Evolutionary conservation across 2,797 vertebrate genomes (phyloP).

Genomic region (Girardinus metallicus): DNA sequence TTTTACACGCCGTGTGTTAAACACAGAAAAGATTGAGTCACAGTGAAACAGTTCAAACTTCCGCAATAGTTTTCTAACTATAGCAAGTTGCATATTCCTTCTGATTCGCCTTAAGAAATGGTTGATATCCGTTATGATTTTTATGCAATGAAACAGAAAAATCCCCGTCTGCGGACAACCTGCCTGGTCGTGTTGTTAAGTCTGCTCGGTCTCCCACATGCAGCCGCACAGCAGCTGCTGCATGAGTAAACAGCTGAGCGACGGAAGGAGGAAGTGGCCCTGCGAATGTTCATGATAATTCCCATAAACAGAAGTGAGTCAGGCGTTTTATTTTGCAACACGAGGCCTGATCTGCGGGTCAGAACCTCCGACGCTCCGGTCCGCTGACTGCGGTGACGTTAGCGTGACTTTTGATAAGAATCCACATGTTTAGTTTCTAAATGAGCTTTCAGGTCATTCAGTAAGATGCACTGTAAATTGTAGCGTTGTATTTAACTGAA

Average conservation of each 20-base stretch:
- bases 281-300: slow-evolving; percentile 2
- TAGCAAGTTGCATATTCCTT: not conserved
- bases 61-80: not conserved
- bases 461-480: not conserved
- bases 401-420: not conserved
- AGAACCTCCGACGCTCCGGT: not conserved
- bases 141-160: not conserved
- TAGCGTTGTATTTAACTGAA: too few relatives aligned
- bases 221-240: slow-evolving; percentile 8
- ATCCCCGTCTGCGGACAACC: not conserved
- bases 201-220: not conserved
- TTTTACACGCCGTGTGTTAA: not conserved
- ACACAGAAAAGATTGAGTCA: not conserved
- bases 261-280: slow-evolving; percentile 18
- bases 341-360: not conserved
- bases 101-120: not conserved
- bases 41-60: not conserved
- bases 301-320: not conserved
- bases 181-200: not conserved
- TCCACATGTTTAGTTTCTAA: not conserved
- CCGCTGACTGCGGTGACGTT: not conserved
- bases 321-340: not conserved
- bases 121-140: not conserved
- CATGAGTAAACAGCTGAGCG: slow-evolving; percentile 14
- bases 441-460: not conserved